Evolutionary conservation across 1,140 invertebrate species (phyloP).

Genomic region (Globodera ellingtonae): DNA sequence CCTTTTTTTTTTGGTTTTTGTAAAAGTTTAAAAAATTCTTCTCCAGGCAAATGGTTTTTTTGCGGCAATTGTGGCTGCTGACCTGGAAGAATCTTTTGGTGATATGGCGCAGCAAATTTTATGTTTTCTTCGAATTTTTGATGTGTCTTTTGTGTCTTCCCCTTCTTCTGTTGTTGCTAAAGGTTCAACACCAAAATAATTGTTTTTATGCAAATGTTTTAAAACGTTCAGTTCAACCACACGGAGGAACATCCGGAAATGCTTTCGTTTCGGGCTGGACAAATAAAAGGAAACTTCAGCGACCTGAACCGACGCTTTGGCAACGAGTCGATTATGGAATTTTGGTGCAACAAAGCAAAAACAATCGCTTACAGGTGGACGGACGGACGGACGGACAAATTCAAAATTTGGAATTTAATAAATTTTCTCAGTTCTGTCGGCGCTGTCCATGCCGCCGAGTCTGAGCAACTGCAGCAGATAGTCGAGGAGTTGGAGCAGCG

Average conservation of each 20-base stretch:
- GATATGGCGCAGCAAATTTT: slow-evolving; percentile 41
- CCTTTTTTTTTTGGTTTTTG: neutral
- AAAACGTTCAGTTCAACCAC: neutral
- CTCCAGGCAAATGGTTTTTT: neutral
- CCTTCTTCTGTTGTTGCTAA: slow-evolving; percentile 34
- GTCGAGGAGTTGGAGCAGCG: neutral
- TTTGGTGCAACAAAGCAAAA: neutral
- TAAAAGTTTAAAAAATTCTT: neutral
- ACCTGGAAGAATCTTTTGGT: slow-evolving; percentile 39
- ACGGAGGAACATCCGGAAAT: slow-evolving; percentile 25
- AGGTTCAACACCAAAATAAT: neutral
- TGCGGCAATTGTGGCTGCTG: neutral
- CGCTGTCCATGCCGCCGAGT: neutral
- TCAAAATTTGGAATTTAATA: neutral
- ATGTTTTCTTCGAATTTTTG: slow-evolving; percentile 41
- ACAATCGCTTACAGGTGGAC: neutral
- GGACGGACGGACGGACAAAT: neutral
- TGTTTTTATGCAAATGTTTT: neutral
- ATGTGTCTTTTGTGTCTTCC: slow-evolving; percentile 36
- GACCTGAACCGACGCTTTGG: slow-evolving; percentile 19
- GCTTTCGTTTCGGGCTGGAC: slow-evolving; percentile 4
- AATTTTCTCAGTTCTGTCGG: neutral
- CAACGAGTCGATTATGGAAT: neutral
- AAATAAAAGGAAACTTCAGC: slow-evolving; percentile 12
- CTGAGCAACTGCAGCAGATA: neutral